Evolutionary conservation across 2,113 vertebrate genomes (phyloP).

Genomic region (Grammatotria lemairii): DNA sequence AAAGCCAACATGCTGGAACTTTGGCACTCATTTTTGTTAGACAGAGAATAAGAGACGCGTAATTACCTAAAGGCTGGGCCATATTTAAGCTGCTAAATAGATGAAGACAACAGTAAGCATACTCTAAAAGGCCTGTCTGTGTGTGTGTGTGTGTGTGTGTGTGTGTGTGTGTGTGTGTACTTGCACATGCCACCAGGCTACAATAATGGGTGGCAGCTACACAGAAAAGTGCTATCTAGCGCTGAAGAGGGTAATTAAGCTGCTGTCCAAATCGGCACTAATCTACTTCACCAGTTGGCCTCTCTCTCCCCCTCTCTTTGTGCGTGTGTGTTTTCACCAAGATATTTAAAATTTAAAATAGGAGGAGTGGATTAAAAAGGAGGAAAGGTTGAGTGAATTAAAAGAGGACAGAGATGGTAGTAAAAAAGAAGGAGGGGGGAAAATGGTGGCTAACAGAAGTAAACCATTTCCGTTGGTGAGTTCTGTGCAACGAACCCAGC

Average conservation of each 20-base stretch:
- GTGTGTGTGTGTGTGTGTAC: conserved; percentile 20
- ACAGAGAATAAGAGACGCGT: conserved; percentile 38
- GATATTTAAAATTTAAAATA: not conserved
- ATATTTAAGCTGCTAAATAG: conserved; percentile 60
- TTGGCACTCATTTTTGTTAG: conserved; percentile 42
- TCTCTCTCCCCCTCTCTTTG: not conserved
- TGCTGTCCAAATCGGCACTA: conserved; percentile 51
- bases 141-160: conserved; percentile 10
- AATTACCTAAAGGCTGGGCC: conserved; percentile 54
- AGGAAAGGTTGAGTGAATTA: not conserved
- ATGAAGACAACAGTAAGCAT: conserved; percentile 56
- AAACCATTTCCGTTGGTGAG: not conserved
- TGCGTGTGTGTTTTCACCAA: not conserved
- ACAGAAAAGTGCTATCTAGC: conserved; percentile 42
- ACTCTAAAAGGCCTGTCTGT: conserved; percentile 44
- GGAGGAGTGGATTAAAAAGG: not conserved
- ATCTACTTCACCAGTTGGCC: conserved; percentile 43
- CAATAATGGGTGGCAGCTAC: conserved; percentile 10
- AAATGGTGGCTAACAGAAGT: not conserved
- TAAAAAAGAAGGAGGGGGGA: not conserved
- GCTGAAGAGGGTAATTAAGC: conserved; percentile 65
- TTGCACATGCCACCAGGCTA: not conserved
- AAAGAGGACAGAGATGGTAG: not conserved
- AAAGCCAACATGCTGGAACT: conserved; percentile 43
- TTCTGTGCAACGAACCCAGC: not conserved